These are phyloP conservation scores for Folsomia candida DNA, from an alignment of 2,888 invertebrate species.

Conservation along the genomic window DNA sequence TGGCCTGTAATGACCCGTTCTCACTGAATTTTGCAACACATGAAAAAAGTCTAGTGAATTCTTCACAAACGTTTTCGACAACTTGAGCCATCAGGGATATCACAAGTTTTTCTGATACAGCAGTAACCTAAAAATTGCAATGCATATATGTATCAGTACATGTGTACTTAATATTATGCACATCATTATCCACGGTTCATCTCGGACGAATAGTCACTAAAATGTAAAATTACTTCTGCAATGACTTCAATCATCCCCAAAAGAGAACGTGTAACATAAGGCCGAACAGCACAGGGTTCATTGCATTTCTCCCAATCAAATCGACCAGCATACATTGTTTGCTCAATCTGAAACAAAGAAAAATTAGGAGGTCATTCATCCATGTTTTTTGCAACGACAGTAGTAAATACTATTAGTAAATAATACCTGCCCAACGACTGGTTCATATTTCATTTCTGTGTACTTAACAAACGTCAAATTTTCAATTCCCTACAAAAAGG, in stretches of 20 bases:
- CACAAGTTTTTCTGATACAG: constrained; percentile 74
- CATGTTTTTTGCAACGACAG: too few relatives aligned
- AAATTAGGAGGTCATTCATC: too few relatives aligned
- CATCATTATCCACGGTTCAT: not conserved
- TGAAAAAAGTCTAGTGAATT: constrained; percentile 80
- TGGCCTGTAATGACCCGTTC: constrained; percentile 73
- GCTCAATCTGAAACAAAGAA: constrained; percentile 94
- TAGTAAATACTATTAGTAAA: too few relatives aligned
- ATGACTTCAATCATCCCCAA: constrained; percentile 58
- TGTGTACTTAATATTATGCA: too few relatives aligned
- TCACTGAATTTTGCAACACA: constrained; percentile 68
- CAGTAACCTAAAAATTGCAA: constrained; percentile 68
- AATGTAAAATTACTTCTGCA: constrained; percentile 55
- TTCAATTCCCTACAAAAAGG: constrained; percentile 48
- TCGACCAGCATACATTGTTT: constrained; percentile 88
- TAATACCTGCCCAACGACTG: constrained; percentile 90
- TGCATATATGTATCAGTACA: too few relatives aligned
- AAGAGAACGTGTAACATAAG: constrained; percentile 70
- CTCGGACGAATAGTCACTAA: not conserved
- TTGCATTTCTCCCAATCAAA: constrained; percentile 80
- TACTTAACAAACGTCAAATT: constrained; percentile 54
- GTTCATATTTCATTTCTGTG: constrained; percentile 84
- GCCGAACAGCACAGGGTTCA: constrained; percentile 72
- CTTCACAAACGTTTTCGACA: constrained; percentile 88
- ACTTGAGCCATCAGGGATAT: constrained; percentile 63